phyloP scores from a whole-genome alignment of 2,113 vertebrate species.

The Megalops atlanticus region DNA sequence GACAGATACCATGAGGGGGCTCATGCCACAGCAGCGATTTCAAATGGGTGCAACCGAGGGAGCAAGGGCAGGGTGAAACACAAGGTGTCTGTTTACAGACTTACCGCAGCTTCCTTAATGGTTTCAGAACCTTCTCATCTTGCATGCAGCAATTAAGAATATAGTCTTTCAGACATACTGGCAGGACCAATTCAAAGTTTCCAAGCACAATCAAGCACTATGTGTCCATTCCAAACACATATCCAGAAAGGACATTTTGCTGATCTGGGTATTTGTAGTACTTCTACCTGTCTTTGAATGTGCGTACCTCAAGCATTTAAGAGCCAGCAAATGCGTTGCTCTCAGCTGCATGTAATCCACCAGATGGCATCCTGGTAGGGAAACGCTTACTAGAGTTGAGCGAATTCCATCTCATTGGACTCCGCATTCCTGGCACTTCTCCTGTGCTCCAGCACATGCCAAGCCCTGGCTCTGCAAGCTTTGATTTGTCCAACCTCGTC shows the following conservation, averaged over 20 bases:
- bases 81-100: background rate
- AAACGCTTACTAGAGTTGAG: constrained; percentile 43
- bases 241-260: background rate
- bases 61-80: background rate
- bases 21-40: background rate
- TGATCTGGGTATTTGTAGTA: too few relatives aligned
- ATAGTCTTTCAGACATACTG: too few relatives aligned
- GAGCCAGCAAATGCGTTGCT: background rate
- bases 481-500: constrained; percentile 56
- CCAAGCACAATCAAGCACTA: too few relatives aligned
- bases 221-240: background rate
- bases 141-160: too few relatives aligned
- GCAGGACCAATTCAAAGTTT: too few relatives aligned
- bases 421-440: constrained; percentile 56
- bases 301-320: background rate
- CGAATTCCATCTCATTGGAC: constrained; percentile 58
- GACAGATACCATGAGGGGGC: background rate
- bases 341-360: constrained; percentile 47
- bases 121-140: background rate
- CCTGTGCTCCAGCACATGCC: constrained; percentile 39
- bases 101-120: background rate
- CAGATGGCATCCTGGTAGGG: constrained; percentile 62
- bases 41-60: background rate
- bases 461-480: constrained; percentile 55
- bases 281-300: background rate